Evolutionary conservation across 1,140 invertebrate genomes (phyloP), one percentile per base, ranked within the genome.

Genomic region (Drosophila lini): DNA sequence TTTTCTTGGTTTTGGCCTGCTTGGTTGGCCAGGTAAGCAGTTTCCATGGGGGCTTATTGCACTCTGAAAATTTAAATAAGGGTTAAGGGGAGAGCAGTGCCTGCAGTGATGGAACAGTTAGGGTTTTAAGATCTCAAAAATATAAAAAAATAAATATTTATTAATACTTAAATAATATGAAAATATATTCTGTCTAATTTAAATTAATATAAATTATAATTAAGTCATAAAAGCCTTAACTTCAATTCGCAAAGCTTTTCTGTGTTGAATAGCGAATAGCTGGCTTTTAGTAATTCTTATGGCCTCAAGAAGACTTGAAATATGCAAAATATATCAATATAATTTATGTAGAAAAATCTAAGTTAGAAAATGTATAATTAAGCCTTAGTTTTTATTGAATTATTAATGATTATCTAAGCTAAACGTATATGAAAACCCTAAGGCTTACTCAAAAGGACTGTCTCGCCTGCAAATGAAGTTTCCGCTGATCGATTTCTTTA

Each of bases 401-500:
- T n/a, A 7, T 16, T 5, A 31, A 7, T 31, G 31, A 31, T 1
- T 31, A 1, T 31, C 1, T 41, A 16, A n/a, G n/a, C 40, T 4
- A 16, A 16, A 3, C 7, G 8, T 41, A 0, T 15, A 7, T n/a
- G n/a, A n/a, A n/a, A 9, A 41, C 8, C 0, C 1, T 3, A 16
- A 42, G 9, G 7, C 5, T 6, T 28, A 11, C 50, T 15, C 15
- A 56, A 15, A 11, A 1, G 0, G 0, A 22, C 5, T 38, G 3
- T 19, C 3, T 40, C 3, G 5, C 15, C n/a, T n/a, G 10, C 3
- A 48, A 62, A 64, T 47, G 0, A 63, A 38, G 34, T 47, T 48
- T 10, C 32, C 34, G 15, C 64, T 40, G 44, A 50, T 70, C 53
- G 52, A 50, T 47, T 58, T 6, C 16, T 40, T 50, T 59, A 41